A percentile compares a stretch with the other conserved stretches of the same genome.
Evolutionary conservation across 2,797 vertebrate genomes (phyloP).

Genomic region (Scomberomorus guttatus): DNA sequence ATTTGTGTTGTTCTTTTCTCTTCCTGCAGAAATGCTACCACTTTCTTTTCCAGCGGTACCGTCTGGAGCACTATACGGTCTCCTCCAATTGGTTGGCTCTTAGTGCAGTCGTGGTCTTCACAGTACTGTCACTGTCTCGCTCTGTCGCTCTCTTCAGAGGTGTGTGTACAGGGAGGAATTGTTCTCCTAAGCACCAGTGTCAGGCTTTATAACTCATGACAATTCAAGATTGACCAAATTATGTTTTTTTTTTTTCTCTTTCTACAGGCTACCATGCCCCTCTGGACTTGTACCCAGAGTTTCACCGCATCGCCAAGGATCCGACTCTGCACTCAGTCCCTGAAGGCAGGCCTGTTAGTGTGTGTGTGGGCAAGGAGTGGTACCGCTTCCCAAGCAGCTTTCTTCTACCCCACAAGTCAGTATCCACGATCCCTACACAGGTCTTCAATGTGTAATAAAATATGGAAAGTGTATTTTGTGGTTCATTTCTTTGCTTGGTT

Average conservation of each 20-base stretch:
- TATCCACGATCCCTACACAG: conserved; percentile 11
- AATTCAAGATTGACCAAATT: background rate
- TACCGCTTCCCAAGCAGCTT: conserved; percentile 98
- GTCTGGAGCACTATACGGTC: conserved; percentile 96
- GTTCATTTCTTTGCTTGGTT: no score
- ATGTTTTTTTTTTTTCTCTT: background rate
- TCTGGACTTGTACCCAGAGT: conserved; percentile 97
- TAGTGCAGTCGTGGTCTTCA: conserved; percentile 89
- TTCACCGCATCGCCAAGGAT: conserved; percentile 94
- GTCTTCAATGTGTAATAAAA: background rate
- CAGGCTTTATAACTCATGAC: background rate
- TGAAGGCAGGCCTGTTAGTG: conserved; percentile 90
- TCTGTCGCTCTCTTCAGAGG: conserved; percentile 97
- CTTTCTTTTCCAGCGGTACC: conserved; percentile 96
- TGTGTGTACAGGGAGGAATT: conserved; percentile 59
- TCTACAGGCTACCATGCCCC: conserved; percentile 94
- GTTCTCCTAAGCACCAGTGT: background rate
- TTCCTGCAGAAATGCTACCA: conserved; percentile 96
- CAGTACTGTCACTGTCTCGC: conserved; percentile 93
- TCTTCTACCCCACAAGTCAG: conserved; percentile 95
- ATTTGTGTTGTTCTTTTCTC: conserved; percentile 32
- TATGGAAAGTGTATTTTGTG: background rate
- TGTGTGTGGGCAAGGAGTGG: conserved; percentile 99
- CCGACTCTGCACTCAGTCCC: conserved; percentile 91
- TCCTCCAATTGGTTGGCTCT: conserved; percentile 97